Evolutionary conservation across 2,797 vertebrate genomes (phyloP).

Genomic region (Parambassis ranga): DNA sequence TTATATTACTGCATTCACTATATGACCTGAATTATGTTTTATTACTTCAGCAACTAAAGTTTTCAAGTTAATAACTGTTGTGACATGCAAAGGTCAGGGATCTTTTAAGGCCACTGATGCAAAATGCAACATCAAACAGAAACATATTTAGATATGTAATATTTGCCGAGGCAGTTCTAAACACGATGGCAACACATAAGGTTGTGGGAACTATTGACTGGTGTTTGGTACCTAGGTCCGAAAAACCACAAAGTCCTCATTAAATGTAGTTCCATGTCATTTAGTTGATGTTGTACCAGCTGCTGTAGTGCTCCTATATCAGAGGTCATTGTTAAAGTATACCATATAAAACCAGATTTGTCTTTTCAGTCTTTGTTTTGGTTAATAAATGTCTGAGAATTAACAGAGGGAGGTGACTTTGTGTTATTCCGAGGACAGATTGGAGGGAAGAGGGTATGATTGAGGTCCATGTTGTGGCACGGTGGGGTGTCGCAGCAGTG

Average conservation of each 20-base stretch:
- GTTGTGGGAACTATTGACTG: too few relatives aligned
- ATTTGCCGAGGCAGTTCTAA: too few relatives aligned
- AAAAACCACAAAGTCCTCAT: too few relatives aligned
- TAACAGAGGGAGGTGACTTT: neutral
- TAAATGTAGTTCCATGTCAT: neutral
- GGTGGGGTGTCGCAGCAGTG: conserved; percentile 61
- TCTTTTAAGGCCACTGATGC: too few relatives aligned
- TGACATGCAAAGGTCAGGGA: neutral
- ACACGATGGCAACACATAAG: too few relatives aligned
- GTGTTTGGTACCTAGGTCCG: too few relatives aligned
- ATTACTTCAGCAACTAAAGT: too few relatives aligned
- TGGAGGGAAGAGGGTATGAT: conserved; percentile 48
- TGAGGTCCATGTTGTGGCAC: conserved; percentile 59
- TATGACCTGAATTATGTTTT: too few relatives aligned
- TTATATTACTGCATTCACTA: too few relatives aligned
- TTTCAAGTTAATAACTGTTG: too few relatives aligned
- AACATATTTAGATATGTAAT: too few relatives aligned
- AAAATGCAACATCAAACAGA: too few relatives aligned
- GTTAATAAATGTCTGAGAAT: conserved; percentile 42
- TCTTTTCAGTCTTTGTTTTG: conserved; percentile 23
- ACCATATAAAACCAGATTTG: conserved; percentile 10
- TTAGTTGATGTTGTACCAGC: neutral
- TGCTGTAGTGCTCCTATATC: conserved; percentile 13
- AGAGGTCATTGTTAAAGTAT: neutral
- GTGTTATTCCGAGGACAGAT: neutral